Evolutionary conservation across 2,113 vertebrate species (phyloP), one percentile per base, ranked within the genome.

Genomic region (Mus pahari): DNA sequence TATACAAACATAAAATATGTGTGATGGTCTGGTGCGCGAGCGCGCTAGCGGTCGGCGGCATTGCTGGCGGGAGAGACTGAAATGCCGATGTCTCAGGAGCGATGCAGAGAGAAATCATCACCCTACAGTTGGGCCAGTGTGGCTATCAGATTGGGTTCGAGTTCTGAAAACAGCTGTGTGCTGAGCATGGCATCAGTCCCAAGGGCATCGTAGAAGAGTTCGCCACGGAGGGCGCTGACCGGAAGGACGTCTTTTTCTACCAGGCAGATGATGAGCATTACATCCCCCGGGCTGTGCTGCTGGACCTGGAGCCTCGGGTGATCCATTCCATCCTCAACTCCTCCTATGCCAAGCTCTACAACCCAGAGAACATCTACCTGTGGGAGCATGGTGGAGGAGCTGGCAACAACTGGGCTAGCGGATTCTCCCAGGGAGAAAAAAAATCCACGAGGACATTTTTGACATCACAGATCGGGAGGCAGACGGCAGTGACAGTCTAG

Each of bases 151-250:
- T 99, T 95, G 99, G 99, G 3, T 99, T 99, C 98, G 99, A 99
- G 98, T 99, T 99, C 97, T 99, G 99, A 99, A 99, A 99, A 98
- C 99, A 99, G 98, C 99, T 99, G 45, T 99, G 99, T n/a, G n/a
- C n/a, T n/a, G n/a, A n/a, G n/a, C n/a, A n/a, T n/a, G n/a, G n/a
- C n/a, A n/a, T n/a, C n/a, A n/a, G n/a, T n/a, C n/a, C n/a, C n/a
- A n/a, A n/a, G n/a, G n/a, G n/a, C n/a, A n/a, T n/a, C n/a, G n/a
- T n/a, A n/a, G n/a, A n/a, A n/a, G n/a, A n/a, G n/a, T n/a, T n/a
- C n/a, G n/a, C n/a, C n/a, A n/a, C n/a, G n/a, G n/a, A n/a, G n/a
- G n/a, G n/a, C n/a, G n/a, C n/a, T n/a, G n/a, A n/a, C n/a, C n/a
- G n/a, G n/a, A n/a, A n/a, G n/a, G n/a, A n/a, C n/a, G n/a, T n/a